Conservation (phyloP, 2,113 vertebrate genomes). For the Hymenochirus boettgeri region DNA sequence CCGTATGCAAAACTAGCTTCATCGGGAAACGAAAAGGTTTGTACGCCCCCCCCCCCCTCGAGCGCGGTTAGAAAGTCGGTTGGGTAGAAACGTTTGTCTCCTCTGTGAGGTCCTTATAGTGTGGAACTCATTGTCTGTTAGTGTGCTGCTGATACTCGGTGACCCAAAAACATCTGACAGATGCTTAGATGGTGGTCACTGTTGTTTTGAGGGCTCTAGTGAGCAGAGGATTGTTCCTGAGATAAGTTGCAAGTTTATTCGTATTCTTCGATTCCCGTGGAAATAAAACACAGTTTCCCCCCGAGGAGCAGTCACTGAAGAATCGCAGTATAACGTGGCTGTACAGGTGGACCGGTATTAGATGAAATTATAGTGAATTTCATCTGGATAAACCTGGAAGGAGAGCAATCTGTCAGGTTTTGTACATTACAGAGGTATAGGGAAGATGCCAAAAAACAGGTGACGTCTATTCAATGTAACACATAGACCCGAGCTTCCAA, state of each 20-base stretch:
- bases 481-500: too few relatives aligned
- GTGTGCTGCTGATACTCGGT: slow-evolving; percentile 70
- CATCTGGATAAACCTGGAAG: slow-evolving; percentile 89
- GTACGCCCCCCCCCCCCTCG: slow-evolving; percentile 63
- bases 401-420: too few relatives aligned
- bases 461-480: too few relatives aligned
- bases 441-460: background rate
- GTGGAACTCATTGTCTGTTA: slow-evolving; percentile 65
- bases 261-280: slow-evolving; percentile 90
- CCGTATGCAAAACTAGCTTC: slow-evolving; percentile 74
- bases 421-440: background rate
- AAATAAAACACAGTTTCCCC: slow-evolving; percentile 74
- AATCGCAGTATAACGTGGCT: slow-evolving; percentile 86
- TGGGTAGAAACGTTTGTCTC: slow-evolving; percentile 59
- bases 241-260: slow-evolving; percentile 65
- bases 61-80: too few relatives aligned
- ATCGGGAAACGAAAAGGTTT: slow-evolving; percentile 62
- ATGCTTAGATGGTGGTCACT: slow-evolving; percentile 62
- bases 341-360: slow-evolving; percentile 86
- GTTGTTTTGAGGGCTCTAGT: slow-evolving; percentile 66
- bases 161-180: slow-evolving; percentile 66
- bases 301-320: slow-evolving; percentile 92
- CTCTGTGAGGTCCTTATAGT: slow-evolving; percentile 56
- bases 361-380: slow-evolving; percentile 81
- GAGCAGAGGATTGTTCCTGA: slow-evolving; percentile 58